phyloP scores from a whole-genome alignment of 2,113 vertebrate species.

The Megalops atlanticus region DNA sequence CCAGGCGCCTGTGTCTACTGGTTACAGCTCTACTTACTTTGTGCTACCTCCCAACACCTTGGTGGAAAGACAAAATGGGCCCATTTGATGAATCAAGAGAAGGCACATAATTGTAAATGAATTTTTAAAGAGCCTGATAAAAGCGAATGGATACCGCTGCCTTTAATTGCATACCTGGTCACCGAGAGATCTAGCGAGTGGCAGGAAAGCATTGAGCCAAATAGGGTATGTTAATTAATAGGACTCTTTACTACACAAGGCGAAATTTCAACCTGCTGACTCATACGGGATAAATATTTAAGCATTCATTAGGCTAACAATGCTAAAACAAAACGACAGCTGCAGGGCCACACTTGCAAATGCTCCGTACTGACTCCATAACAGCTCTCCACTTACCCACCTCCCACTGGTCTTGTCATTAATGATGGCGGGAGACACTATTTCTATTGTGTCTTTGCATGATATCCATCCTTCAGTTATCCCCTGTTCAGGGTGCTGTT shows the following conservation, averaged over 20 bases:
- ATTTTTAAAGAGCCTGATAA: constrained; percentile 39
- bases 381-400: neutral
- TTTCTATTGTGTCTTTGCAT: neutral
- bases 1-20: too few species aligned
- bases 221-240: constrained; percentile 69
- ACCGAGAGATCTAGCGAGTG: constrained; percentile 45
- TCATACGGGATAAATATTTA: constrained; percentile 64
- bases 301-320: constrained; percentile 68
- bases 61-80: neutral
- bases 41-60: neutral
- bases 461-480: too few species aligned
- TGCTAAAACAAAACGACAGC: constrained; percentile 55
- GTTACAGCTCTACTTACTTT: too few species aligned
- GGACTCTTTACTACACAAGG: constrained; percentile 63
- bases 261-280: constrained; percentile 55
- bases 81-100: constrained; percentile 51
- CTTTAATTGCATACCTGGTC: constrained; percentile 54
- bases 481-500: too few species aligned
- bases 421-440: neutral
- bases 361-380: neutral
- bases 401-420: too few species aligned
- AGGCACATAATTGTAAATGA: constrained; percentile 53
- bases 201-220: constrained; percentile 56
- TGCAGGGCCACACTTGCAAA: neutral
- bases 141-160: constrained; percentile 33